Evolutionary conservation across 2,797 vertebrate species (phyloP), one percentile per base, ranked within the genome.

Genomic region (Eulemur rubriventer): DNA sequence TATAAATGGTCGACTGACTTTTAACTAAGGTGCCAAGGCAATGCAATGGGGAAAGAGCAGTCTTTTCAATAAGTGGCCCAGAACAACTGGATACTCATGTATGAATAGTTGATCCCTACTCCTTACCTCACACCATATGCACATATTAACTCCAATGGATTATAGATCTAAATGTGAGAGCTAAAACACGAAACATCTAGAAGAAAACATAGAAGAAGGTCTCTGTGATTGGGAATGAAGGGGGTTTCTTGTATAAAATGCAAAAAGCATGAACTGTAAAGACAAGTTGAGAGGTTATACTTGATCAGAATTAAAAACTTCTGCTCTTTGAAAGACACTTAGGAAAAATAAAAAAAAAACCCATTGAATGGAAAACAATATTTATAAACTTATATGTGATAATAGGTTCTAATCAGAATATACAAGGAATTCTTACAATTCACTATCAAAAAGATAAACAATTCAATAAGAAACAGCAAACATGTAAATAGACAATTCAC

Each of bases 1-100:
- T 4, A 1, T 16, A 13, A 3, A 38, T 4, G 6, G 12, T 38
- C 3, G 0, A 6, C 13, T 1, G 24, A 22, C 10, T 57, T 46
- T 20, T 6, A 20, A 24, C 43, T 10, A 2, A 17, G 18, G 38
- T 2, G 26, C 22, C 38, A 22, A 1, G 28, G 26, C 4, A 48
- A 13, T 2, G 35, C 6, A 12, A 16, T 2, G 1, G 28, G 17
- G n/a, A 24, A 41, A 69, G 17, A 26, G 1, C 17, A 17, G 22
- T 55, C 24, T 46, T 50, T 26, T 6, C 48, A 55, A 14, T 26
- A 52, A 52, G 33, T 2, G 12, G 18, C 33, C n/a, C 16, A 5
- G 4, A 26, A 76, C 2, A 8, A 10, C 55, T 59, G 30, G 30
- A 1, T 41, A 4, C 18, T 35, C 55, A 2, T 18, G 33, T 24